A percentile compares a stretch with the other conserved stretches of the same genome.
phyloP scores from a whole-genome alignment of 2,113 vertebrate genomes.

The Eulacestoma nigropectus region DNA sequence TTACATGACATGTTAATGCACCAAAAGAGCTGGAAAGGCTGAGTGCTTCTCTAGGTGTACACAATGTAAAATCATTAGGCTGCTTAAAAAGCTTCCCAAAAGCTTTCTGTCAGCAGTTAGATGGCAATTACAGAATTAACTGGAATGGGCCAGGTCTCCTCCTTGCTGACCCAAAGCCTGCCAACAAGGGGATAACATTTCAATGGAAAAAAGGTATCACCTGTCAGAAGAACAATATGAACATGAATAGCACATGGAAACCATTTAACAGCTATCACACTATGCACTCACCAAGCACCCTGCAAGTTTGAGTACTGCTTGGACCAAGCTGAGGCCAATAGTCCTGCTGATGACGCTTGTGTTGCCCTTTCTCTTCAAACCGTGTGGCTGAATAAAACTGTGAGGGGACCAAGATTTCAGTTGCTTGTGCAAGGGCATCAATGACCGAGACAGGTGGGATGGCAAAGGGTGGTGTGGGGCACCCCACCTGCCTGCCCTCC shows the following conservation, averaged over 20 bases:
- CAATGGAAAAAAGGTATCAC: constrained; percentile 1
- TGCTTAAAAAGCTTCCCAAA: constrained; percentile 10
- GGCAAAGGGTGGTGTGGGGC: neutral
- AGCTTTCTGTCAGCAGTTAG: constrained; percentile 29
- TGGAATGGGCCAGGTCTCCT: neutral
- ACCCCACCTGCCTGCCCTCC: neutral
- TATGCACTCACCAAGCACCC: neutral
- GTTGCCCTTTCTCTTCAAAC: neutral
- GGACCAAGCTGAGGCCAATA: neutral
- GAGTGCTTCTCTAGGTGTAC: neutral
- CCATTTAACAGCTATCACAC: neutral
- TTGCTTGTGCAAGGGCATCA: neutral
- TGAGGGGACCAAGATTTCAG: neutral
- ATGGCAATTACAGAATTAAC: constrained; percentile 40
- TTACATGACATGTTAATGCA: neutral
- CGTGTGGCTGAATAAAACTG: neutral
- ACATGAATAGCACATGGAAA: constrained; percentile 14
- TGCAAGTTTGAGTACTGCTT: neutral
- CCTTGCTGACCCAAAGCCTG: neutral
- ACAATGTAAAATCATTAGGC: neutral
- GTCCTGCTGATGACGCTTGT: neutral
- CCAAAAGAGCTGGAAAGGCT: neutral
- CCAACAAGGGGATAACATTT: neutral
- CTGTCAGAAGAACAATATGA: neutral
- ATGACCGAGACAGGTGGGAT: neutral